These are phyloP conservation scores for Oreochromis niloticus DNA, from an alignment of 2,113 vertebrate species.

Conservation along the genomic window DNA sequence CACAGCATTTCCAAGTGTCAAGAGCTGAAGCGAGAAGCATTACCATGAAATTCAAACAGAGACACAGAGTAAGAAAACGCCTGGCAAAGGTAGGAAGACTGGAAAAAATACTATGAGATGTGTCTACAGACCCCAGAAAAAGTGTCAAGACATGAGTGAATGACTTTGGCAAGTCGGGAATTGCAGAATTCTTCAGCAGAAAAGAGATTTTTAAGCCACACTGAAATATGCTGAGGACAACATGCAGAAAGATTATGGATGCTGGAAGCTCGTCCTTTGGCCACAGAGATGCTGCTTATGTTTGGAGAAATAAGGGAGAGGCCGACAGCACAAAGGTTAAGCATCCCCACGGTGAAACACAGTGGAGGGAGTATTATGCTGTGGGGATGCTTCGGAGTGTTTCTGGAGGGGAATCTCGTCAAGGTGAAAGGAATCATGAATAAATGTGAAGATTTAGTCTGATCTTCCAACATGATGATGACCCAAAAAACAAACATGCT, in stretches of 20 bases:
- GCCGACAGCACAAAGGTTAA: background rate
- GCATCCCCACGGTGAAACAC: background rate
- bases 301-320: background rate
- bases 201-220: background rate
- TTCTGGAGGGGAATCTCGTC: background rate
- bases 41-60: background rate
- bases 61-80: background rate
- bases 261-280: fast-evolving
- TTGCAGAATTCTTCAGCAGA: background rate
- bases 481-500: background rate
- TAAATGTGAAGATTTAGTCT: background rate
- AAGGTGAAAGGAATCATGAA: fast-evolving
- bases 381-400: fast-evolving
- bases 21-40: background rate
- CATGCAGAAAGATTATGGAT: background rate
- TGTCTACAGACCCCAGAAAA: background rate
- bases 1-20: background rate
- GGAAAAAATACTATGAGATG: background rate
- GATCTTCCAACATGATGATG: background rate
- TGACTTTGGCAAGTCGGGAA: background rate
- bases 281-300: no score
- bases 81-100: background rate
- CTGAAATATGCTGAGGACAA: background rate
- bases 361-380: background rate
- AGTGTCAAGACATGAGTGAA: background rate